Conservation (phyloP, 2,888 invertebrate species). For the Sminthurinus aureus region DNA sequence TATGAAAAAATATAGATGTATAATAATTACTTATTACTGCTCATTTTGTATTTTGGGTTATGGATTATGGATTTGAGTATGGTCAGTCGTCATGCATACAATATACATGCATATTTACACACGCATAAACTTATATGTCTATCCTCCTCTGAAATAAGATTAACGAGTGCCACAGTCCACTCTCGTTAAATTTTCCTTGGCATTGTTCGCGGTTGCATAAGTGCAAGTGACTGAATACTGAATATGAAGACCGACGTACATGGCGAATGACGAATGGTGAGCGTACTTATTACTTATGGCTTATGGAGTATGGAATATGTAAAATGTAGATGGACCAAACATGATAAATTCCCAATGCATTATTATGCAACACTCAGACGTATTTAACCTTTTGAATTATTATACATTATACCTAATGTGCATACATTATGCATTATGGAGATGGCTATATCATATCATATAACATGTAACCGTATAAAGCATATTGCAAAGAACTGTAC, state of each 20-base stretch:
- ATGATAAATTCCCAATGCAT: background rate
- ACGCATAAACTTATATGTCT: background rate
- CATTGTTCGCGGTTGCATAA: background rate
- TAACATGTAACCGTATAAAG: background rate
- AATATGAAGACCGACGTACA: background rate
- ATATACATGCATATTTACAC: background rate
- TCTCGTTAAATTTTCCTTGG: background rate
- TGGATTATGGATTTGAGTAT: background rate
- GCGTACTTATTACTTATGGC: too few species aligned
- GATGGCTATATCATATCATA: background rate
- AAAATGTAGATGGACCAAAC: background rate
- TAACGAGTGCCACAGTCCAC: background rate
- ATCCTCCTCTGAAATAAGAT: background rate
- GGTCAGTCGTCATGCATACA: background rate
- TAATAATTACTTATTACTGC: too few species aligned
- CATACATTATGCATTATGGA: background rate
- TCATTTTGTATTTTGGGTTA: too few species aligned
- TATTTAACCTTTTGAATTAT: background rate
- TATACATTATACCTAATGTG: background rate
- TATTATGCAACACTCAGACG: background rate
- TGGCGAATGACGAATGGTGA: background rate
- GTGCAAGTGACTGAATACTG: background rate
- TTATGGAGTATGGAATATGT: too few species aligned
- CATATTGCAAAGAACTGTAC: background rate
- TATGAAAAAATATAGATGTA: too few species aligned